phyloP scores from a whole-genome alignment of 2,888 invertebrate genomes.

The Lasioglossum figueresi region DNA sequence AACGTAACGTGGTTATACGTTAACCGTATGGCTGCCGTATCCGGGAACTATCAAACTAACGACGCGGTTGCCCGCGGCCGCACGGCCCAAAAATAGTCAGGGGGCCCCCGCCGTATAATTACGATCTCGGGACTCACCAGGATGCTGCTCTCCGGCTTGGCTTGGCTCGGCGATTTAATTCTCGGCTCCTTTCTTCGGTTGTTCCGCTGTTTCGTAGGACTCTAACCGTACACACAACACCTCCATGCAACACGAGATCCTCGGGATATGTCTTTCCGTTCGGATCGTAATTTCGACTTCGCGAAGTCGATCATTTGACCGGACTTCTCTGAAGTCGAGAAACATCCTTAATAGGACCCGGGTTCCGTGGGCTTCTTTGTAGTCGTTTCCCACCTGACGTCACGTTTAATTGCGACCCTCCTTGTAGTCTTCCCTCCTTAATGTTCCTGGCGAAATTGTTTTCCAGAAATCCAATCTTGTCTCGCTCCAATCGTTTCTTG shows the following conservation, averaged over 20 bases:
- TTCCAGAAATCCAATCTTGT: background rate
- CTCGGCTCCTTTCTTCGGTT: constrained; percentile 27
- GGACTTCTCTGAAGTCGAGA: constrained; percentile 27
- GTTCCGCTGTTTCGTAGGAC: background rate
- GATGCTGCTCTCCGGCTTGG: constrained; percentile 35
- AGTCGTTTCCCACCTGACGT: constrained; percentile 22
- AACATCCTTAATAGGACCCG: constrained; percentile 22
- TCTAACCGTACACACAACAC: constrained; percentile 11
- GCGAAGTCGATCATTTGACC: constrained; percentile 18
- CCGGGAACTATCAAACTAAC: constrained; percentile 67
- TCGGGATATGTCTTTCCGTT: constrained; percentile 7
- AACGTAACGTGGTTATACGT: constrained; percentile 54
- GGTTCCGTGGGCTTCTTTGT: constrained; percentile 15
- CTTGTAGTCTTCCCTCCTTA: background rate
- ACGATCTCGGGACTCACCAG: constrained; percentile 49
- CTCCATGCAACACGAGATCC: constrained; percentile 23
- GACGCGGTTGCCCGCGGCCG: constrained; percentile 61
- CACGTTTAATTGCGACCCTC: constrained; percentile 16
- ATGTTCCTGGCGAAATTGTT: background rate
- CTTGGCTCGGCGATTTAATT: constrained; percentile 53
- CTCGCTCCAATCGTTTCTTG: background rate
- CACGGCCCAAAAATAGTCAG: constrained; percentile 66
- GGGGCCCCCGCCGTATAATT: constrained; percentile 58
- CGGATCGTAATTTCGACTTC: constrained; percentile 41
- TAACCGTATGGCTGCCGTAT: constrained; percentile 56